Evolutionary conservation across 2,113 vertebrate genomes (phyloP).

Genomic region (Silurus glanis): DNA sequence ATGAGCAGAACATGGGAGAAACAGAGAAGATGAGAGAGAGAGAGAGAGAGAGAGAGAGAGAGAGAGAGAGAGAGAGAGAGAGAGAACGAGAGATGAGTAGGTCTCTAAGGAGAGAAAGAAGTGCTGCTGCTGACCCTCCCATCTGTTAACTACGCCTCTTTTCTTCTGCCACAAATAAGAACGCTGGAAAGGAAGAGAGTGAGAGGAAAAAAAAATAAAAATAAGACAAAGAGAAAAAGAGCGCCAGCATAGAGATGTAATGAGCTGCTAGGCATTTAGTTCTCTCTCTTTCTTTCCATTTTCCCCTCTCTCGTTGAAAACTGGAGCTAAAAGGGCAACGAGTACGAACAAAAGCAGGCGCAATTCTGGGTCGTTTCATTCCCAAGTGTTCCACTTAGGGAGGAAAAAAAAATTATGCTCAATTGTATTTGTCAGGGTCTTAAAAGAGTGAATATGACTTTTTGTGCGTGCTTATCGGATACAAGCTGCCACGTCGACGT

Average conservation of each 20-base stretch:
- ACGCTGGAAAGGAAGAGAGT: conserved; percentile 58
- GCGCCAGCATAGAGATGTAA: conserved; percentile 72
- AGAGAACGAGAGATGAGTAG: conserved; percentile 69
- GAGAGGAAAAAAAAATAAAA: conserved; percentile 38
- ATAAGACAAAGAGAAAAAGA: conserved; percentile 49
- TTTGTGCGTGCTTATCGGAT: conserved; percentile 41
- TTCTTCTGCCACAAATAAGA: conserved; percentile 57
- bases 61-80: conserved; percentile 54
- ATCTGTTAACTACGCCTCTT: conserved; percentile 73
- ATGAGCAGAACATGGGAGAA: conserved; percentile 7
- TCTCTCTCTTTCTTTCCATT: conserved; percentile 33
- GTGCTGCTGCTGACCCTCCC: conserved; percentile 70
- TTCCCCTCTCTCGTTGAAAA: conserved; percentile 61
- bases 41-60: conserved; percentile 46
- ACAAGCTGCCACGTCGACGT: not conserved
- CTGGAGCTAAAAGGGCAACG: conserved; percentile 73
- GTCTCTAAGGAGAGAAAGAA: conserved; percentile 71
- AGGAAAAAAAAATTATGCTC: conserved; percentile 46
- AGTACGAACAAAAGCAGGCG: conserved; percentile 71
- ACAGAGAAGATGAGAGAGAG: not conserved
- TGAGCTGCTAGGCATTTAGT: conserved; percentile 53
- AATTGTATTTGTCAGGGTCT: conserved; percentile 67
- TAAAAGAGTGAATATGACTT: conserved; percentile 63
- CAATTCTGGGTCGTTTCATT: conserved; percentile 77
- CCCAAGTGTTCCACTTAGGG: conserved; percentile 71